Evolutionary conservation across 2,797 vertebrate species (phyloP).

Genomic region (Gadopsis marmoratus): DNA sequence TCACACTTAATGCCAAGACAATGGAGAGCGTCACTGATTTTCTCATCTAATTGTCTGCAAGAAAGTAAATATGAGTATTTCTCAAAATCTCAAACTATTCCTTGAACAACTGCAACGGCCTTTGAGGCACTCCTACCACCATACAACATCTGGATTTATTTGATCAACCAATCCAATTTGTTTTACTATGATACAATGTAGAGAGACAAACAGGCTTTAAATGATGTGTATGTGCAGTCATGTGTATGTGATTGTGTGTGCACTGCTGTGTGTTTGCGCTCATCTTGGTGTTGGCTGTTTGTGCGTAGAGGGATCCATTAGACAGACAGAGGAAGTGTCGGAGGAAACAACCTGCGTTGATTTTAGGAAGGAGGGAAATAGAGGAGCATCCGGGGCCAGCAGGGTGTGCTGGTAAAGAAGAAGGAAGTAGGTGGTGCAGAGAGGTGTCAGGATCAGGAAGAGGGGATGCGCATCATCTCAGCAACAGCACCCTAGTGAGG

Average conservation of each 20-base stretch:
- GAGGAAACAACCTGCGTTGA: constrained; percentile 28
- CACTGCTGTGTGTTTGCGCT: not conserved
- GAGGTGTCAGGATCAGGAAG: constrained; percentile 59
- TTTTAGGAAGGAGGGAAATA: constrained; percentile 12
- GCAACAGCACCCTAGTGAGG: constrained; percentile 69
- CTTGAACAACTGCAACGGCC: not conserved
- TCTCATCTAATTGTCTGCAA: no score
- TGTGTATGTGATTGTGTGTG: not conserved
- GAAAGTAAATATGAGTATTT: not conserved
- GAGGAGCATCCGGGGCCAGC: constrained; percentile 18
- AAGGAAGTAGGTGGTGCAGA: constrained; percentile 49
- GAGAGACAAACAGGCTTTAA: not conserved
- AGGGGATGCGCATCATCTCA: constrained; percentile 61
- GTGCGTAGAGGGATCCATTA: not conserved
- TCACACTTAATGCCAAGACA: no score
- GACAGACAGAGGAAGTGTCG: constrained; percentile 17
- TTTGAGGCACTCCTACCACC: not conserved
- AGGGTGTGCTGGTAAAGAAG: constrained; percentile 34
- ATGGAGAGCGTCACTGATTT: no score
- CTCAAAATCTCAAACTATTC: not conserved
- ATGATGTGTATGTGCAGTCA: not conserved
- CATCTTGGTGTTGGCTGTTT: not conserved
- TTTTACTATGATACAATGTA: constrained; percentile 1
- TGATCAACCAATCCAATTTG: not conserved
- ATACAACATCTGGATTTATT: not conserved